Percentiles rank a stretch among this genome's conserved stretches.
phyloP scores from a whole-genome alignment of 2,113 vertebrate species.

The Riparia riparia region DNA sequence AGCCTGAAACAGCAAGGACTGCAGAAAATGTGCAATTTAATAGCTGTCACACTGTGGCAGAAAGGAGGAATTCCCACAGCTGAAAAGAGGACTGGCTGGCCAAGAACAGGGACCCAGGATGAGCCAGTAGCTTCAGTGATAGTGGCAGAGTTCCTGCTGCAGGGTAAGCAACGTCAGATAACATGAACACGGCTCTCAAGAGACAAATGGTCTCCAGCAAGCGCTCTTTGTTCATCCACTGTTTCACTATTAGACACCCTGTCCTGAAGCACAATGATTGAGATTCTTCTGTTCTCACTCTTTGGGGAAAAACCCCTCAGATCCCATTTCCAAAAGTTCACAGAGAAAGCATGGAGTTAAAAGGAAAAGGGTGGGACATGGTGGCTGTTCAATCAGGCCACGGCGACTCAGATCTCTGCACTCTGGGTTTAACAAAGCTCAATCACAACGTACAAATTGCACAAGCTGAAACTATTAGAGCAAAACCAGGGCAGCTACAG shows the following conservation, averaged over 20 bases:
- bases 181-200: background rate
- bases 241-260: background rate
- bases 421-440: background rate
- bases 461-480: background rate
- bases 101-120: background rate
- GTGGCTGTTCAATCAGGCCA: background rate
- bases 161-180: background rate
- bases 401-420: rapidly evolving
- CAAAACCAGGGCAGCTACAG: background rate
- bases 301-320: background rate
- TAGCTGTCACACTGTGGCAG: background rate
- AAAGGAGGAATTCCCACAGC: background rate
- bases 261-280: background rate
- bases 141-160: background rate
- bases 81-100: background rate
- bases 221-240: background rate
- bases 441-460: background rate
- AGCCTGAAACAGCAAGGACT: background rate
- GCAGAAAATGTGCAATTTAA: background rate
- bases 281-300: background rate
- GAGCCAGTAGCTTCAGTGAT: background rate
- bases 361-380: background rate
- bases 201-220: background rate
- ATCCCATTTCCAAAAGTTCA: background rate
- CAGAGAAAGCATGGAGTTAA: background rate